Percentiles rank a stretch among this genome's conserved stretches.
Conservation (phyloP, 1,140 invertebrate genomes). For the Pogonognathellus flavescens region DNA sequence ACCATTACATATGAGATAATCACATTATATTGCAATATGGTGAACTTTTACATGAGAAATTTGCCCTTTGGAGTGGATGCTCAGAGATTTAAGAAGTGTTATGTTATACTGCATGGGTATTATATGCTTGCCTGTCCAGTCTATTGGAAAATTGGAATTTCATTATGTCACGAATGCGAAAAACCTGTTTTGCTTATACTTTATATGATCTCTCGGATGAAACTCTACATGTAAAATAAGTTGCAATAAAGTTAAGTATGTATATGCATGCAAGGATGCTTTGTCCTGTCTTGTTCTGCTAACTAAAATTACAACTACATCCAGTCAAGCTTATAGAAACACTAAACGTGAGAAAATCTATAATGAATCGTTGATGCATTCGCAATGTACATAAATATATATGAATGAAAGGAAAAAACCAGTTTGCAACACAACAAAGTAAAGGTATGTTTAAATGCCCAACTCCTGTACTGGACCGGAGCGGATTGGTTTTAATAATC, state of each 20-base stretch:
- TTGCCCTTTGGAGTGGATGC: conserved; percentile 32
- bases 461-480: conserved; percentile 1
- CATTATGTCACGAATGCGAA: conserved; percentile 41
- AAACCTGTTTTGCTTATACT: conserved; percentile 27
- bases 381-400: no score
- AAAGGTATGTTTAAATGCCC: conserved; percentile 25
- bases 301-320: background rate
- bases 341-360: conserved; percentile 22
- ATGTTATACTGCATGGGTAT: conserved; percentile 12
- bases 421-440: conserved; percentile 19
- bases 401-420: conserved; percentile 33
- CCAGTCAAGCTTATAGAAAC: background rate
- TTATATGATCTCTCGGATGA: background rate
- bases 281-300: background rate
- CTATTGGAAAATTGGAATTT: conserved; percentile 42
- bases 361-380: background rate
- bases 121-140: conserved; percentile 16
- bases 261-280: background rate
- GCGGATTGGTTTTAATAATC: conserved; percentile 22
- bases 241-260: background rate
- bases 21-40: no score
- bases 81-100: conserved; percentile 39
- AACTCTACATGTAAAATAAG: conserved; percentile 3
- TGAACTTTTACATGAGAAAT: conserved; percentile 24
- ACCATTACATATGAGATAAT: background rate